A percentile compares a stretch with the other conserved stretches of the same genome.
These are phyloP conservation scores for Discoglossus pictus DNA, from an alignment of 2,797 vertebrate genomes.

Conservation along the genomic window DNA sequence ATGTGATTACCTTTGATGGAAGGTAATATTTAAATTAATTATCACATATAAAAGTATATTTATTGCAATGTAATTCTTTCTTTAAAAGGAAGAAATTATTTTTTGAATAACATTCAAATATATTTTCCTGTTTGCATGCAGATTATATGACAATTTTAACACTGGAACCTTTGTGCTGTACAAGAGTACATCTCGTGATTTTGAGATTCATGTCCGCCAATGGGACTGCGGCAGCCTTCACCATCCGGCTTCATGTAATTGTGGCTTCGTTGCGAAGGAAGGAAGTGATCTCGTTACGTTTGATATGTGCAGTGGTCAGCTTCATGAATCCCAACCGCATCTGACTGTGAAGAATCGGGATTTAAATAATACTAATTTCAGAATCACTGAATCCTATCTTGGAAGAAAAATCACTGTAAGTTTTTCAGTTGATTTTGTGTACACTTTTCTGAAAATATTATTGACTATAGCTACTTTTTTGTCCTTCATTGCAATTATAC, in stretches of 20 bases:
- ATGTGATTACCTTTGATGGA: conserved; percentile 88
- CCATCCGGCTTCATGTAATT: conserved; percentile 77
- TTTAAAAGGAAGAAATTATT: no score
- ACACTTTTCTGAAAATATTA: neutral
- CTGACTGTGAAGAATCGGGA: conserved; percentile 77
- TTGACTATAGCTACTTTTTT: no score
- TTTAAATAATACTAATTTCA: conserved; percentile 65
- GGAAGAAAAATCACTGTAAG: conserved; percentile 91
- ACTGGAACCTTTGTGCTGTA: conserved; percentile 85
- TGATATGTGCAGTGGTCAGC: conserved; percentile 83
- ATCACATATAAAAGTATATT: neutral
- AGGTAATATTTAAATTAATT: conserved; percentile 71
- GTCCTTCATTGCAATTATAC: no score
- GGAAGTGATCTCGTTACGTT: conserved; percentile 73
- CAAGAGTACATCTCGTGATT: conserved; percentile 72
- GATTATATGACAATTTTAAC: conserved; percentile 81
- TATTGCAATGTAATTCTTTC: neutral
- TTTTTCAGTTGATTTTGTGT: conserved; percentile 45
- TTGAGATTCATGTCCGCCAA: conserved; percentile 83
- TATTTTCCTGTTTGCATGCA: conserved; percentile 55
- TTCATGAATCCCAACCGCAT: conserved; percentile 74
- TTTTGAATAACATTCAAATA: fast-evolving
- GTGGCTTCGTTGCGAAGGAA: conserved; percentile 80
- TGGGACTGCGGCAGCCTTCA: conserved; percentile 83
- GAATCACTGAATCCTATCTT: conserved; percentile 82